A percentile compares a stretch with the other conserved stretches of the same genome.
Evolutionary conservation across 35 echinoderm and acorn worm genomes (phyloP).

Genomic region (Heliocidaris erythrogramma): DNA sequence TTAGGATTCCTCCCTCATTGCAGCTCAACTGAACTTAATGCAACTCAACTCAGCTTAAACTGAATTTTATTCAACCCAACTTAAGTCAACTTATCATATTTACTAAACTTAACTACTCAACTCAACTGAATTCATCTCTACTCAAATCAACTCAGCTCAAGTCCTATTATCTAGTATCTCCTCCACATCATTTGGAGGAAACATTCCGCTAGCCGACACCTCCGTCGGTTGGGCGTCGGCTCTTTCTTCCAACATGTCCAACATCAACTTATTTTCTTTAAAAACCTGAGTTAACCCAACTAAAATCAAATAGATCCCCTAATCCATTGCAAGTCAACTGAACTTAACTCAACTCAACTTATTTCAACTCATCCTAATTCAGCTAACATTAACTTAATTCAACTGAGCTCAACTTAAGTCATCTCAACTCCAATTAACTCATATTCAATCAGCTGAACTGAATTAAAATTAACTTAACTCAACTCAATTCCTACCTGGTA

Average conservation of each 20-base stretch:
- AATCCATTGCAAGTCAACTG: not conserved
- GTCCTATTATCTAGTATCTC: not conserved
- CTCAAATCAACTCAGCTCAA: too few relatives aligned
- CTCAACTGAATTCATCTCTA: not conserved
- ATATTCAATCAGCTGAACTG: not conserved
- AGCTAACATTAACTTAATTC: not conserved
- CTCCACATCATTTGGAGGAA: not conserved
- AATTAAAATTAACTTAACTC: not conserved
- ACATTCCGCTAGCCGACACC: not conserved
- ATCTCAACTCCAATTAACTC: not conserved
- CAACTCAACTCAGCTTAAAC: too few relatives aligned
- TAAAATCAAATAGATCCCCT: not conserved
- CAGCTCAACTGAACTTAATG: too few relatives aligned
- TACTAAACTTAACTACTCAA: too few relatives aligned
- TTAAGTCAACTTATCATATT: too few relatives aligned
- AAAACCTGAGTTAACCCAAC: too few relatives aligned
- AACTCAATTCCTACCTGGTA: conserved; percentile 61
- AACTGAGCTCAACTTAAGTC: not conserved
- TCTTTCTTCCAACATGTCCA: too few relatives aligned
- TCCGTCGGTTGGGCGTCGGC: not conserved
- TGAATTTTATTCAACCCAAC: too few relatives aligned
- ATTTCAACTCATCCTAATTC: not conserved
- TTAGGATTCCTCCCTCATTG: too few relatives aligned
- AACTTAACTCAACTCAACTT: not conserved
- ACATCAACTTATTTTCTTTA: too few relatives aligned